These are phyloP conservation scores for Caretta caretta DNA, from an alignment of 2,113 vertebrate genomes.

Conservation along the genomic window DNA sequence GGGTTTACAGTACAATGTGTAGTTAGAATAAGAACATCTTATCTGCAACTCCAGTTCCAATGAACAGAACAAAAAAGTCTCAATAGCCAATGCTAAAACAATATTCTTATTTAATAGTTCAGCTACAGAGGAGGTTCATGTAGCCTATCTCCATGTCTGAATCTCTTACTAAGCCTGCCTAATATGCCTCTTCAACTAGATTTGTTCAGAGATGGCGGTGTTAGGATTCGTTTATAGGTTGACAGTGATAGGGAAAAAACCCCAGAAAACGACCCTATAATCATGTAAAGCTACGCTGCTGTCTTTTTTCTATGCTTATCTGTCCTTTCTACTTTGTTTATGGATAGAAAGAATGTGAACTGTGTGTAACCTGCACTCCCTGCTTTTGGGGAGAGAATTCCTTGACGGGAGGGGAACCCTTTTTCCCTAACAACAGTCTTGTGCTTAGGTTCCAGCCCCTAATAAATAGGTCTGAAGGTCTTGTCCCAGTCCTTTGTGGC, in stretches of 20 bases:
- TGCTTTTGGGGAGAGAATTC: no score
- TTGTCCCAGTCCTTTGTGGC: not conserved
- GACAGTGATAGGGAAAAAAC: no score
- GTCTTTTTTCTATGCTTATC: no score
- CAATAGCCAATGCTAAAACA: not conserved
- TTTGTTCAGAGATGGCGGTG: accelerated
- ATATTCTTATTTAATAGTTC: not conserved
- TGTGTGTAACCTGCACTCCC: no score
- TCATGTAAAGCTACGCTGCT: no score
- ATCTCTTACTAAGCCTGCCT: not conserved
- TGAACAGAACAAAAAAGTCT: not conserved
- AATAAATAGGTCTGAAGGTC: not conserved
- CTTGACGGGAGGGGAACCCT: no score
- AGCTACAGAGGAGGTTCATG: not conserved
- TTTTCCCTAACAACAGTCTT: no score
- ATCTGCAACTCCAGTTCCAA: conserved; percentile 22
- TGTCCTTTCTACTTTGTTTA: no score
- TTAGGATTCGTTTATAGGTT: not conserved
- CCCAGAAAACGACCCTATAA: no score
- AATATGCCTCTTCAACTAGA: not conserved
- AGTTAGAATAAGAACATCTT: conserved; percentile 42
- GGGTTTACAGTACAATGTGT: not conserved
- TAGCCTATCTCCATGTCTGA: not conserved
- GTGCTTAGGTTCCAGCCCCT: not conserved
- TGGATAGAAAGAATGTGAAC: no score